Evolutionary conservation across 2,888 invertebrate species (phyloP).

Genomic region (Andrena chrysosceles): DNA sequence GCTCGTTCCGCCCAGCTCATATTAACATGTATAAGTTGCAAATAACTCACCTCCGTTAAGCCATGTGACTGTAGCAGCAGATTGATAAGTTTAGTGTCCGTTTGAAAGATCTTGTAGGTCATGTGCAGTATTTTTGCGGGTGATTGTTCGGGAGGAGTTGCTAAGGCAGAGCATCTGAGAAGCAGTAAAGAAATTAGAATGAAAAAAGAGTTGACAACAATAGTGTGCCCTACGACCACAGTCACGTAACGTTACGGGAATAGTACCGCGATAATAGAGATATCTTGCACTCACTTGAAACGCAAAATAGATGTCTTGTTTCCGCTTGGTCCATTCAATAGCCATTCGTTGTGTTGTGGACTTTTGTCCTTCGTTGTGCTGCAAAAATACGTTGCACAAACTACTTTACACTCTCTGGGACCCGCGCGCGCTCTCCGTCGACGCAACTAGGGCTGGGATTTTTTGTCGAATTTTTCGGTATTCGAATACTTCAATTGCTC

Average conservation of each 20-base stretch:
- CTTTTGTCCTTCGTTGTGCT: slow-evolving; percentile 79
- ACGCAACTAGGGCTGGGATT: too few relatives aligned
- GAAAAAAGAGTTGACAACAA: not conserved
- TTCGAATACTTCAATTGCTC: too few relatives aligned
- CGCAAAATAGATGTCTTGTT: slow-evolving; percentile 80
- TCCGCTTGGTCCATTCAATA: slow-evolving; percentile 78
- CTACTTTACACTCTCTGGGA: not conserved
- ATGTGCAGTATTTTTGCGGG: slow-evolving; percentile 88
- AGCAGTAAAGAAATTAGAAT: not conserved
- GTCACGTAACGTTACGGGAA: not conserved
- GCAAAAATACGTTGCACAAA: slow-evolving; percentile 56
- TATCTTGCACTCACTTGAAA: slow-evolving; percentile 80
- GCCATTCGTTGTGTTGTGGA: slow-evolving; percentile 80
- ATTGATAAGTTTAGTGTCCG: slow-evolving; percentile 92
- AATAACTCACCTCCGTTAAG: slow-evolving; percentile 87
- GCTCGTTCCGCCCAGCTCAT: not conserved
- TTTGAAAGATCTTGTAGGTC: slow-evolving; percentile 92
- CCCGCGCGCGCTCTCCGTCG: not conserved
- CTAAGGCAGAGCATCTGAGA: slow-evolving; percentile 82
- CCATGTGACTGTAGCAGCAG: slow-evolving; percentile 92
- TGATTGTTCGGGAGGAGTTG: slow-evolving; percentile 82
- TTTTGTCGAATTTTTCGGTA: too few relatives aligned
- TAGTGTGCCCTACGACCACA: not conserved
- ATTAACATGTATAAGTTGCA: not conserved
- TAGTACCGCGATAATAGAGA: not conserved